A percentile compares a stretch with the other conserved stretches of the same genome.
Evolutionary conservation across 1,140 invertebrate genomes (phyloP).

Genomic region (Heterodera carotae): DNA sequence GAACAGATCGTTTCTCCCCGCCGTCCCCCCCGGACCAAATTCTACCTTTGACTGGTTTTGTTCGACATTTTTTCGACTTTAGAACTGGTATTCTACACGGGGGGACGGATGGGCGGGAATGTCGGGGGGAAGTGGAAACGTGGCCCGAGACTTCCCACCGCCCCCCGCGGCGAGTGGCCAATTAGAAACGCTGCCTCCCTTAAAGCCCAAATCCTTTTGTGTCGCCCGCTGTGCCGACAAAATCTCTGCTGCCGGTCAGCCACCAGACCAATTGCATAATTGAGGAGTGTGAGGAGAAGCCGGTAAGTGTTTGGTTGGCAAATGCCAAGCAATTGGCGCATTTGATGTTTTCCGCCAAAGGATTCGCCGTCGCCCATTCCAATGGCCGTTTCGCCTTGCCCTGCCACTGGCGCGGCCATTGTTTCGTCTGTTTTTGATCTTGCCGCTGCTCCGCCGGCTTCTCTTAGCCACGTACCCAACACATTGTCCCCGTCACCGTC

Average conservation of each 20-base stretch:
- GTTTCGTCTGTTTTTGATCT: not conserved
- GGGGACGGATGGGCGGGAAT: no score
- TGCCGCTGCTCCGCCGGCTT: not conserved
- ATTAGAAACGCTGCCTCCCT: no score
- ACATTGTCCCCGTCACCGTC: not conserved
- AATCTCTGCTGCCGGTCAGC: constrained; percentile 15
- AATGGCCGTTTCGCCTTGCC: no score
- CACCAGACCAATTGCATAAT: constrained; percentile 35
- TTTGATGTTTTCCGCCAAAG: constrained; percentile 12
- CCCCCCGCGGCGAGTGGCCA: no score
- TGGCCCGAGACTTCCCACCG: no score
- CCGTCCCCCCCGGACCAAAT: no score
- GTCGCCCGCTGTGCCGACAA: constrained; percentile 26
- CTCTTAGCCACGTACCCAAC: not conserved
- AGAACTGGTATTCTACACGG: no score
- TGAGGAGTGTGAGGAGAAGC: constrained; percentile 40
- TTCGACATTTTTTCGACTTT: no score
- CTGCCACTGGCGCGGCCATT: not conserved
- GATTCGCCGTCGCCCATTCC: constrained; percentile 34
- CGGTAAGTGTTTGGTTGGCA: constrained; percentile 19
- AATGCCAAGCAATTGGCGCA: no score
- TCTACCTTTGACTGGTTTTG: no score
- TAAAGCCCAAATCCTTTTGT: constrained; percentile 11
- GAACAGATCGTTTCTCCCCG: no score
- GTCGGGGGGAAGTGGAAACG: no score